Percentiles rank a stretch among this genome's conserved stretches.
Evolutionary conservation across 1,140 invertebrate genomes (phyloP).

Genomic region (Zaprionus davidi): DNA sequence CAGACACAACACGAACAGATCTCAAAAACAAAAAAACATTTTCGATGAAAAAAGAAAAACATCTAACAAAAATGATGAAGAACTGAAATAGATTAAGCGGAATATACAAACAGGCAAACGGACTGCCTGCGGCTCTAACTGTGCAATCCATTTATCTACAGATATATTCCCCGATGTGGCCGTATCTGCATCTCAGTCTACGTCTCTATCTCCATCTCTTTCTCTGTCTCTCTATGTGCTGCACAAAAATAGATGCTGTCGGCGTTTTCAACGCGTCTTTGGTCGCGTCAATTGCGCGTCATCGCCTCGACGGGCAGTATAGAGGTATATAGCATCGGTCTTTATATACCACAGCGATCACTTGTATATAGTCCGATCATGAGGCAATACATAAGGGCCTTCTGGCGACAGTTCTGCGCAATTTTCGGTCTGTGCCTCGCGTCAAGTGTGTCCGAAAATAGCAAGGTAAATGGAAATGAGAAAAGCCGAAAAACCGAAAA

Average conservation of each 20-base stretch:
- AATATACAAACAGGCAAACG: constrained; percentile 56
- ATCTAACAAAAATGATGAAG: constrained; percentile 42
- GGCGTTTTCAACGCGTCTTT: constrained; percentile 74
- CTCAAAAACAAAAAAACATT: constrained; percentile 49
- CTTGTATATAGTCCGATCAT: constrained; percentile 25
- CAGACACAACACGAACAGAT: constrained; percentile 24
- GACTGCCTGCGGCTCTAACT: constrained; percentile 32
- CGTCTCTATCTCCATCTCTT: constrained; percentile 18
- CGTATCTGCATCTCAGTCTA: constrained; percentile 29
- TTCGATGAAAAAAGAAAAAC: constrained; percentile 46
- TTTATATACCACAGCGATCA: constrained; percentile 58
- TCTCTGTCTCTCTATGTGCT: constrained; percentile 48
- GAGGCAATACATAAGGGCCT: constrained; percentile 67
- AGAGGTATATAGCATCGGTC: constrained; percentile 55
- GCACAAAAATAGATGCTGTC: constrained; percentile 70
- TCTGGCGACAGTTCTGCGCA: constrained; percentile 78
- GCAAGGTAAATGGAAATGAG: constrained; percentile 73
- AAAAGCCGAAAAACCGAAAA: constrained; percentile 45
- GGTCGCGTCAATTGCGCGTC: constrained; percentile 78
- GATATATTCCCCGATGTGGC: constrained; percentile 36
- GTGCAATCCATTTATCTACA: constrained; percentile 25
- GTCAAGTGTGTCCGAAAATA: constrained; percentile 80
- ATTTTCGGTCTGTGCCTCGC: constrained; percentile 65
- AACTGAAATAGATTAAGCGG: constrained; percentile 76
- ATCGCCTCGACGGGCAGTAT: constrained; percentile 55